Percentiles rank a stretch among this genome's conserved stretches.
Conservation (phyloP, 2,113 vertebrate species). For the Vulpes vulpes region DNA sequence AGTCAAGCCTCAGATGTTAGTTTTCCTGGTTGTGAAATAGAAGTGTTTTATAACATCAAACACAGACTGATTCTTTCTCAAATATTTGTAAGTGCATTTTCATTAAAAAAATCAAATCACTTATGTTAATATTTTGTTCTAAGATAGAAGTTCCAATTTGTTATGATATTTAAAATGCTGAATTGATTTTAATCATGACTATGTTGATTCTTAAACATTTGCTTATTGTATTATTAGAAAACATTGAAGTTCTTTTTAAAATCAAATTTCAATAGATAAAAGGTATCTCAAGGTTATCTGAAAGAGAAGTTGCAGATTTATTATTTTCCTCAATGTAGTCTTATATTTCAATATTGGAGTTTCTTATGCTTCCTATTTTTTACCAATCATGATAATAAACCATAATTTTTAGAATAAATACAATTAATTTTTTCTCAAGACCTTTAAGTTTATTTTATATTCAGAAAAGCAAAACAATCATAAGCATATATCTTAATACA, state of each 20-base stretch:
- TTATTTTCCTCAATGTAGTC: neutral
- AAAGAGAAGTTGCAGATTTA: neutral
- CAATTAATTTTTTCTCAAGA: neutral
- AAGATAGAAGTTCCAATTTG: neutral
- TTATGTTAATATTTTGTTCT: constrained; percentile 21
- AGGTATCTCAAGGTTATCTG: neutral
- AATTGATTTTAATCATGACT: neutral
- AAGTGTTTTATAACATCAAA: neutral
- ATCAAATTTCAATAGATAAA: neutral
- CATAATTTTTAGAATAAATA: neutral
- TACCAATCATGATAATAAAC: neutral
- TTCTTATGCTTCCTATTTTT: neutral
- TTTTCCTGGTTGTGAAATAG: neutral
- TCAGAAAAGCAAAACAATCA: neutral
- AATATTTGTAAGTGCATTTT: constrained; percentile 1
- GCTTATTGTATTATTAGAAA: neutral
- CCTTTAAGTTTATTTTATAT: neutral
- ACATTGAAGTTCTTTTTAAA: neutral
- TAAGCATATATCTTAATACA: neutral
- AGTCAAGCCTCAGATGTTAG: neutral
- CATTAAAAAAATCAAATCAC: neutral
- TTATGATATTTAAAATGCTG: neutral
- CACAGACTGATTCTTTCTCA: neutral
- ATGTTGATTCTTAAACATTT: neutral
- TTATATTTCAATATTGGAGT: neutral